phyloP scores from a whole-genome alignment of 2,113 vertebrate genomes.

The Eleginops maclovinus region DNA sequence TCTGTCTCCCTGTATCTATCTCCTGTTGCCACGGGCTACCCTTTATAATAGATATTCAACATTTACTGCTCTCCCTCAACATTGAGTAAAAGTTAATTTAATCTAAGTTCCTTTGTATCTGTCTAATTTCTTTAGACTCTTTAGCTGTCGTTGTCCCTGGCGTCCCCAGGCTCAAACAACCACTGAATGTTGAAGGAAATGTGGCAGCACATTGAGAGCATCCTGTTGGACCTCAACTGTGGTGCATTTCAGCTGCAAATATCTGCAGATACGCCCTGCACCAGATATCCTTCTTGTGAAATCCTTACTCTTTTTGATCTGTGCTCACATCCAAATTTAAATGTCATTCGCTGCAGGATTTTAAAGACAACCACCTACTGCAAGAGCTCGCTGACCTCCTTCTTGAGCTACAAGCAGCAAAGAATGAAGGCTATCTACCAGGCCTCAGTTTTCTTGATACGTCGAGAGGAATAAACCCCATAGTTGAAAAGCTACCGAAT shows the following conservation, averaged over 20 bases:
- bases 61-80: constrained; percentile 22
- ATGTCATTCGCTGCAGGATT: no score
- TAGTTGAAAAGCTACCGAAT: no score
- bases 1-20: constrained; percentile 37
- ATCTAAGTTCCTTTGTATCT: constrained; percentile 12
- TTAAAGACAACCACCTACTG: no score
- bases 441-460: no score
- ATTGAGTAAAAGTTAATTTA: constrained; percentile 35
- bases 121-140: background rate
- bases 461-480: no score
- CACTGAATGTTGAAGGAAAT: background rate
- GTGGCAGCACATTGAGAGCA: background rate
- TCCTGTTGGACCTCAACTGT: background rate
- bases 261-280: background rate
- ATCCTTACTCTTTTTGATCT: no score
- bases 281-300: no score
- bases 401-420: no score
- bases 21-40: constrained; percentile 4
- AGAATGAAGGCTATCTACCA: no score
- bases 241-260: background rate
- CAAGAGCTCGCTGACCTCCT: no score
- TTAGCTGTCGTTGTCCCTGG: background rate
- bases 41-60: constrained; percentile 30
- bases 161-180: background rate
- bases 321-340: no score